Conservation (phyloP, 2,888 invertebrate species). For the Trilocha varians region DNA sequence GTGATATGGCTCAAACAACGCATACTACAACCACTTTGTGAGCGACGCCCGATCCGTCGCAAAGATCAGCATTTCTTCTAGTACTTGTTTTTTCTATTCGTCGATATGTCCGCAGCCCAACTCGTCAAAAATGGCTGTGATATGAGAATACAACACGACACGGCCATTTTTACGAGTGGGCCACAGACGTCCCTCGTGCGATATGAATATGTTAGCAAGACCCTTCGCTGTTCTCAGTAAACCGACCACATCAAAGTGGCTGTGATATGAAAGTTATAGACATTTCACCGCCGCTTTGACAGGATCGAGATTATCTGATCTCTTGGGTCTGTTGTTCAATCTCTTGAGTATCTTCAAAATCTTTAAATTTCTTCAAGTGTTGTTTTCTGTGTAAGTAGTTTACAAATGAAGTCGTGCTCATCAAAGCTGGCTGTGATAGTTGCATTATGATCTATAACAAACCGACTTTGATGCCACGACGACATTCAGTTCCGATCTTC, state of each 20-base stretch:
- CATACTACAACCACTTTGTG: constrained; percentile 95
- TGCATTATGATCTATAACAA: constrained; percentile 81
- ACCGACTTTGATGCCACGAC: constrained; percentile 85
- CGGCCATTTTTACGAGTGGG: constrained; percentile 86
- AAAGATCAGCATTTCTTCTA: not conserved
- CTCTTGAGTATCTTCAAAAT: no score
- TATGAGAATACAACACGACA: constrained; percentile 80
- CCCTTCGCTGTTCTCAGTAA: constrained; percentile 42
- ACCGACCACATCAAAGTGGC: constrained; percentile 97
- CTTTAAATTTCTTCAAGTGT: not conserved
- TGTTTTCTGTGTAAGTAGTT: constrained; percentile 11
- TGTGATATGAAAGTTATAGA: constrained; percentile 88
- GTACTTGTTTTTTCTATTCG: constrained; percentile 4
- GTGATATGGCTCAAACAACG: constrained; percentile 84
- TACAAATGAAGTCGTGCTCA: constrained; percentile 82
- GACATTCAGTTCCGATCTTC: constrained; percentile 38
- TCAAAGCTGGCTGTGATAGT: constrained; percentile 98
- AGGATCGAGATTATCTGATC: constrained; percentile 37
- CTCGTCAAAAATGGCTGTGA: constrained; percentile 98
- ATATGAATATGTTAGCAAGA: not conserved
- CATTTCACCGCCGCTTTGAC: constrained; percentile 94
- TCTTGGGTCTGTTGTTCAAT: not conserved
- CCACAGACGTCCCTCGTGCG: constrained; percentile 30
- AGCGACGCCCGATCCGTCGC: constrained; percentile 67
- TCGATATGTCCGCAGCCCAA: constrained; percentile 75